Conservation (phyloP, 1,140 invertebrate genomes). For the Eurosta solidaginis region DNA sequence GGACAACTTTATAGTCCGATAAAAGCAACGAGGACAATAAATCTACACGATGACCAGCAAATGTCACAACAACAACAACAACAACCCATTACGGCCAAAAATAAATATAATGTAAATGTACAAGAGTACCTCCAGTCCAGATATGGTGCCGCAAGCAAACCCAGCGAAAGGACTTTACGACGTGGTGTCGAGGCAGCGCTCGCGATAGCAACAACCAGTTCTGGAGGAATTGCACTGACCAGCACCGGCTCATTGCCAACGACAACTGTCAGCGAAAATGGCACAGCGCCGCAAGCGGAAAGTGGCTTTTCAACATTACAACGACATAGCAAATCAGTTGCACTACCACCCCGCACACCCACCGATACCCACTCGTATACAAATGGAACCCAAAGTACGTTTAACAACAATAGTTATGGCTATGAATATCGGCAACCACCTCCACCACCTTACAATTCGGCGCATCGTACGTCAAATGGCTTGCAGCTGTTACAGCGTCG, state of each 20-base stretch:
- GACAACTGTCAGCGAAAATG: not conserved
- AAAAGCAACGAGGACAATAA: constrained; percentile 35
- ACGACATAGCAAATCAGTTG: constrained; percentile 37
- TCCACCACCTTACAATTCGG: constrained; percentile 37
- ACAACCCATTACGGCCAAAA: constrained; percentile 26
- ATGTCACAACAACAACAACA: constrained; percentile 31
- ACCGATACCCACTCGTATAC: constrained; percentile 27
- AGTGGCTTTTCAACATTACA: constrained; percentile 33
- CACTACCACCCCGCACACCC: constrained; percentile 30
- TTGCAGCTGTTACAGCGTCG: constrained; percentile 27
- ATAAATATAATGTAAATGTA: constrained; percentile 45
- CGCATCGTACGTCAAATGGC: constrained; percentile 33
- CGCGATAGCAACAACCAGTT: constrained; percentile 21
- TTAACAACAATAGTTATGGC: constrained; percentile 25
- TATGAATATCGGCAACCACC: constrained; percentile 40
- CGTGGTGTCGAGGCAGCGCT: not conserved
- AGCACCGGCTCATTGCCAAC: constrained; percentile 29
- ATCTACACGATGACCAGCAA: constrained; percentile 34
- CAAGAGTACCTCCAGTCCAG: constrained; percentile 45
- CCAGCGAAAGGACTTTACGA: constrained; percentile 10
- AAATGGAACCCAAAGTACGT: not conserved
- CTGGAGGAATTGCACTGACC: constrained; percentile 29
- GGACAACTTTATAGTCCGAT: constrained; percentile 33
- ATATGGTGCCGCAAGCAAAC: constrained; percentile 36
- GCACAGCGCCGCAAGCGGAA: constrained; percentile 17